These are phyloP conservation scores for Cephalopterus ornatus DNA, from an alignment of 2,113 vertebrate genomes.

Conservation along the genomic window DNA sequence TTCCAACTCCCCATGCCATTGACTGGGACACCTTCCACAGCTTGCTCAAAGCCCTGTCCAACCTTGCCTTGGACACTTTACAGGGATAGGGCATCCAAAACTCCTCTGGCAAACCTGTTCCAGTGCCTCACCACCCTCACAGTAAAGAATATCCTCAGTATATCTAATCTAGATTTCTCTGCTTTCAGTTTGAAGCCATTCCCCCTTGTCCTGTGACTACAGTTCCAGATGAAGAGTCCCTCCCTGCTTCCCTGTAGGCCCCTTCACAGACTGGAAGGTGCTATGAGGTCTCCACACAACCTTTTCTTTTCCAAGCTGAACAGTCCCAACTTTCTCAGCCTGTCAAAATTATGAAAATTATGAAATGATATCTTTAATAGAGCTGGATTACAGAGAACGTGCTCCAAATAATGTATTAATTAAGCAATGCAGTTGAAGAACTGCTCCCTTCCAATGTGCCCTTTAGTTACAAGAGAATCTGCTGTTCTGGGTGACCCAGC, in stretches of 20 bases:
- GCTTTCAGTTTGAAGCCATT: neutral
- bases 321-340: neutral
- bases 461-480: neutral
- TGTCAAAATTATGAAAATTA: neutral
- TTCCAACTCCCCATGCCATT: neutral
- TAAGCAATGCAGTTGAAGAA: neutral
- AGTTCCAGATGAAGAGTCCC: neutral
- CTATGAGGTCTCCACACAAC: neutral
- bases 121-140: neutral
- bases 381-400: neutral
- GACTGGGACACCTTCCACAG: neutral
- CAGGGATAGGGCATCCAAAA: neutral
- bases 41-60: neutral
- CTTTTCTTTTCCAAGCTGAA: neutral
- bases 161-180: neutral
- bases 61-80: neutral
- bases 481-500: neutral
- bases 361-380: neutral
- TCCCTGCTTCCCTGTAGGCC: neutral
- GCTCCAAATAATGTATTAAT: neutral
- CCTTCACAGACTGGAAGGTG: neutral
- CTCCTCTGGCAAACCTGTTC: neutral
- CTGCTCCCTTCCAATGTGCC: neutral
- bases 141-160: neutral
- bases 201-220: neutral